Conservation (phyloP, 1,140 invertebrate genomes). For the Zaprionus nigranus region DNA sequence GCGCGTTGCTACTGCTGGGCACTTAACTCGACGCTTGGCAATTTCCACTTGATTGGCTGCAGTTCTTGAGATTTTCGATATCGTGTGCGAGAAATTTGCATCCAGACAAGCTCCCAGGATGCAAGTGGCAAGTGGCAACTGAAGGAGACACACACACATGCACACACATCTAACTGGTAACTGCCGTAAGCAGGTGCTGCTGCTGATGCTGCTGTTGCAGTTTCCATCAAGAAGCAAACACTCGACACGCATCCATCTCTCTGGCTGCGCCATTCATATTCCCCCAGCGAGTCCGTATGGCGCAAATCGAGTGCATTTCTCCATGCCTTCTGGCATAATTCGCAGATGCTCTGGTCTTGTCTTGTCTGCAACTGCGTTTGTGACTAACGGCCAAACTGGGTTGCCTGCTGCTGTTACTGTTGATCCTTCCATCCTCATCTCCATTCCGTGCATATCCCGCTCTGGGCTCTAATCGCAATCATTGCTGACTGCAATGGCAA, state of each 20-base stretch:
- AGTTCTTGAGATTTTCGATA: constrained; percentile 81
- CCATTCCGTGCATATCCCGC: background rate
- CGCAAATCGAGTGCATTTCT: constrained; percentile 54
- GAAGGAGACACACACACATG: constrained; percentile 16
- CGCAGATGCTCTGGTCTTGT: constrained; percentile 25
- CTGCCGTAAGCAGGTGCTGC: constrained; percentile 54
- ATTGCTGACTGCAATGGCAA: constrained; percentile 69
- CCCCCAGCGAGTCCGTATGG: constrained; percentile 52
- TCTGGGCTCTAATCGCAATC: constrained; percentile 60
- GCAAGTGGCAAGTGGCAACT: constrained; percentile 3
- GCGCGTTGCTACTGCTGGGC: constrained; percentile 47
- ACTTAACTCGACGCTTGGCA: constrained; percentile 69
- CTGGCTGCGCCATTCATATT: constrained; percentile 34
- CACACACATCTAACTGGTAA: constrained; percentile 22
- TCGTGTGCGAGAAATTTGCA: constrained; percentile 72
- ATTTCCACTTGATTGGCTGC: constrained; percentile 83
- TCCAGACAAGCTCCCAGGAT: constrained; percentile 35
- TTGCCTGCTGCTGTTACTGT: background rate
- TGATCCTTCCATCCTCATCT: background rate
- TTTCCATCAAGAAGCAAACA: constrained; percentile 2
- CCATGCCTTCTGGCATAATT: constrained; percentile 78
- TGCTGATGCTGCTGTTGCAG: constrained; percentile 44
- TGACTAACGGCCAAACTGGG: constrained; percentile 39
- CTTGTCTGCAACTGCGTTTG: constrained; percentile 24
- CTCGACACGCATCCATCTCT: constrained; percentile 29